Conservation (phyloP, 2,797 vertebrate species). For the Rhinella marina region DNA sequence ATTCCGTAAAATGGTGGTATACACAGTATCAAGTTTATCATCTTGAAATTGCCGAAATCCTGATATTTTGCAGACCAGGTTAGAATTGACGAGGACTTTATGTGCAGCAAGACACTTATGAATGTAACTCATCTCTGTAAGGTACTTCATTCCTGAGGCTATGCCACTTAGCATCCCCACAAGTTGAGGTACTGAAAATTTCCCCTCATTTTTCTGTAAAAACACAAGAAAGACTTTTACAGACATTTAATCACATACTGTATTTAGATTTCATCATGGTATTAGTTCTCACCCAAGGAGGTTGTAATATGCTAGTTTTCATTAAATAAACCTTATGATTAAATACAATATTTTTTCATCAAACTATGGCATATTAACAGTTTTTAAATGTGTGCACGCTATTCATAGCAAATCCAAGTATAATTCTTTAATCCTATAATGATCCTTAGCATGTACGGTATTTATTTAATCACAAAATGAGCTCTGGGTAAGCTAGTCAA, state of each 20-base stretch:
- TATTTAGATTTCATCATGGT: not conserved
- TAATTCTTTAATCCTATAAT: not conserved
- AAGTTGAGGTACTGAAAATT: constrained; percentile 84
- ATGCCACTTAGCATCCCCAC: constrained; percentile 87
- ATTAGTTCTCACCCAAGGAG: too few relatives aligned
- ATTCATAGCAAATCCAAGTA: too few relatives aligned
- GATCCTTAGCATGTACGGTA: not conserved
- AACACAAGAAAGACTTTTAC: constrained; percentile 15
- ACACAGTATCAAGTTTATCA: constrained; percentile 91
- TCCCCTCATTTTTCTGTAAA: constrained; percentile 87
- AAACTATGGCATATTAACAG: not conserved
- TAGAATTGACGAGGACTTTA: constrained; percentile 88
- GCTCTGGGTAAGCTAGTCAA: too few relatives aligned
- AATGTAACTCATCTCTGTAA: constrained; percentile 94
- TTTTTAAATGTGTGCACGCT: not conserved
- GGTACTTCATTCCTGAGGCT: constrained; percentile 93
- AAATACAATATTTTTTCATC: not conserved
- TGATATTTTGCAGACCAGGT: constrained; percentile 90
- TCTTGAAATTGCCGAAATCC: constrained; percentile 89
- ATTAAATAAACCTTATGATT: too few relatives aligned
- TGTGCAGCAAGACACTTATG: constrained; percentile 92
- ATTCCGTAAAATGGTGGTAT: constrained; percentile 85
- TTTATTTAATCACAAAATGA: too few relatives aligned
- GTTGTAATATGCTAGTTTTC: too few relatives aligned
- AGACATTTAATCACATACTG: not conserved